phyloP scores from a whole-genome alignment of 2,888 invertebrate species.

The Notocelia uddmanniana region DNA sequence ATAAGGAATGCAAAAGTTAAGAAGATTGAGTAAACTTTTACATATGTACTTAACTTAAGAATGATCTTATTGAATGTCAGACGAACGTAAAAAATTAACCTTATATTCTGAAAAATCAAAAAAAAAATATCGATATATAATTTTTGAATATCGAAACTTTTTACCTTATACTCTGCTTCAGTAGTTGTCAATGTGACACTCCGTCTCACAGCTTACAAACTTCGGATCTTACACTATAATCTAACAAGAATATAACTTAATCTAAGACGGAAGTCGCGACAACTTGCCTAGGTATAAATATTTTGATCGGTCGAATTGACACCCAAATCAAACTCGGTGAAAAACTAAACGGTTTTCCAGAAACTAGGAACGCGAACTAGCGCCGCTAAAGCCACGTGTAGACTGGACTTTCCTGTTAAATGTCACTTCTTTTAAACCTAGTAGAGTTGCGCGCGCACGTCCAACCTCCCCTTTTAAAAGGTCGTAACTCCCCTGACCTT shows the following conservation, averaged over 20 bases:
- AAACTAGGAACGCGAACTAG: slow-evolving; percentile 50
- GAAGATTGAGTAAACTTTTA: no score
- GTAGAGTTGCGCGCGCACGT: slow-evolving; percentile 80
- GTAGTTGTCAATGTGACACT: background rate
- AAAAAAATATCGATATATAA: no score
- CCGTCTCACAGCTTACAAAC: background rate
- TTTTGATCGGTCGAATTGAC: background rate
- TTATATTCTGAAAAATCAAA: no score
- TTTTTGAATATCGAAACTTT: no score
- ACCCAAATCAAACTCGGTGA: slow-evolving; percentile 15
- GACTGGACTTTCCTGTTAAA: slow-evolving; percentile 65
- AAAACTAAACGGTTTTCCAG: no score
- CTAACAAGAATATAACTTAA: background rate
- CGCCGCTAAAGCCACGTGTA: slow-evolving; percentile 61
- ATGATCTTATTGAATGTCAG: no score
- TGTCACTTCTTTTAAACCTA: slow-evolving; percentile 74
- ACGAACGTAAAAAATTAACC: no score
- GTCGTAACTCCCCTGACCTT: background rate
- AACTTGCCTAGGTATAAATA: background rate
- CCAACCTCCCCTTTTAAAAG: slow-evolving; percentile 50
- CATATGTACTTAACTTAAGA: no score
- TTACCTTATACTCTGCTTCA: background rate
- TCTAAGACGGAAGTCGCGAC: background rate
- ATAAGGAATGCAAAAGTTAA: no score
- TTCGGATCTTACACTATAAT: background rate